Conservation (phyloP, 2,888 invertebrate species). For the Oscheius myriophilus region DNA sequence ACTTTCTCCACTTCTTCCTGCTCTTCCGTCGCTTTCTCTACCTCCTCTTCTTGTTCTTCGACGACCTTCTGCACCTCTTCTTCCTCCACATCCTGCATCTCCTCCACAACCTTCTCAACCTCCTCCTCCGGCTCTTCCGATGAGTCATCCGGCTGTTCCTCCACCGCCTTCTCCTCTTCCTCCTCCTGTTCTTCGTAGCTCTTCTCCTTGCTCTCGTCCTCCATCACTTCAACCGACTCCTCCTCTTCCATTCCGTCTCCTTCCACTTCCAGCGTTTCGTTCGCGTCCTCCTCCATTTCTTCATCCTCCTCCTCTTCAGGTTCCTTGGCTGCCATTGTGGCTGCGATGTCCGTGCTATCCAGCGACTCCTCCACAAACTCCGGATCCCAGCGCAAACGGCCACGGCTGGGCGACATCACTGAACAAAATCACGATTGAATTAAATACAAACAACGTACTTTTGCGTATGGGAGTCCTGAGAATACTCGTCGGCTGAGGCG, state of each 20-base stretch:
- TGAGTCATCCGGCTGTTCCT: neutral
- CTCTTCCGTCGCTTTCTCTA: neutral
- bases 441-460: neutral
- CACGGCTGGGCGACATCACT: slow-evolving; percentile 11
- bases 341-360: neutral
- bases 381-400: slow-evolving; percentile 21
- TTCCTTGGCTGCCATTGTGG: neutral
- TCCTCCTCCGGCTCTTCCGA: neutral
- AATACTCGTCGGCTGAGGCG: slow-evolving; percentile 18
- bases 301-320: neutral
- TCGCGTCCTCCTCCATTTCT: too few species aligned
- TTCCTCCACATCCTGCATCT: neutral
- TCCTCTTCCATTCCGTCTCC: neutral
- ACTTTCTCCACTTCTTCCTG: neutral
- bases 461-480: slow-evolving; percentile 13
- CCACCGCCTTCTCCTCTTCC: neutral
- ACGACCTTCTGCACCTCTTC: neutral
- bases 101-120: neutral
- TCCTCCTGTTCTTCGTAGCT: neutral
- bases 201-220: neutral
- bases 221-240: neutral
- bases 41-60: neutral
- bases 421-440: neutral
- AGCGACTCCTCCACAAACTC: slow-evolving; percentile 18
- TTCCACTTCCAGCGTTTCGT: too few species aligned